Conservation (phyloP, 92 coral and sea anemone genomes). For the Phenganax marumi region DNA sequence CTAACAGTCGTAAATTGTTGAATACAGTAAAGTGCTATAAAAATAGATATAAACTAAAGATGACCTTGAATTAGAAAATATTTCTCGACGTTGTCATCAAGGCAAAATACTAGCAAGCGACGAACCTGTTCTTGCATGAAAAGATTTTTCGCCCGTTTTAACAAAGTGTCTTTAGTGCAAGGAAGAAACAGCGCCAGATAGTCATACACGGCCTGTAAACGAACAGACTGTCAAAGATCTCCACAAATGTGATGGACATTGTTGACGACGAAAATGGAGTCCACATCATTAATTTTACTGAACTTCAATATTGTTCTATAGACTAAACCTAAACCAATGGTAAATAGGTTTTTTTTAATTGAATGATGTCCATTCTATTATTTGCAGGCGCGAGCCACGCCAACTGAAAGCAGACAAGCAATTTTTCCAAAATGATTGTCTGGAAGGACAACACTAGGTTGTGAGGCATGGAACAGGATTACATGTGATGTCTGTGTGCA, state of each 20-base stretch:
- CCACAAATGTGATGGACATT: background rate
- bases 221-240: background rate
- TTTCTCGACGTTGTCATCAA: background rate
- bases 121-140: slow-evolving; percentile 85
- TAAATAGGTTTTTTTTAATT: too few relatives aligned
- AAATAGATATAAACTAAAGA: background rate
- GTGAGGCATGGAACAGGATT: too few relatives aligned
- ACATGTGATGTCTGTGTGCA: too few relatives aligned
- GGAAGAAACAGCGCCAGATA: slow-evolving; percentile 88
- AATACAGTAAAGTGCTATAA: background rate
- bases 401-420: too few relatives aligned
- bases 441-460: too few relatives aligned
- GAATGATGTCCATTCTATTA: too few relatives aligned
- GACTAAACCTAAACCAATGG: background rate
- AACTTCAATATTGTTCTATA: background rate
- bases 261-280: too few relatives aligned
- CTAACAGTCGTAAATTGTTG: too few relatives aligned
- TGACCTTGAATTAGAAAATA: too few relatives aligned
- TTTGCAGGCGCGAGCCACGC: too few relatives aligned
- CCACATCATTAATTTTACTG: too few relatives aligned
- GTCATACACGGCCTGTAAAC: slow-evolving; percentile 85
- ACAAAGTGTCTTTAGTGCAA: slow-evolving; percentile 89
- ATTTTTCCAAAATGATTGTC: too few relatives aligned
- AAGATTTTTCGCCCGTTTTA: slow-evolving; percentile 90
- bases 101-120: background rate